Base-by-base conservation (phyloP, 2,888 invertebrate species). In the Macropis europaea region DNA sequence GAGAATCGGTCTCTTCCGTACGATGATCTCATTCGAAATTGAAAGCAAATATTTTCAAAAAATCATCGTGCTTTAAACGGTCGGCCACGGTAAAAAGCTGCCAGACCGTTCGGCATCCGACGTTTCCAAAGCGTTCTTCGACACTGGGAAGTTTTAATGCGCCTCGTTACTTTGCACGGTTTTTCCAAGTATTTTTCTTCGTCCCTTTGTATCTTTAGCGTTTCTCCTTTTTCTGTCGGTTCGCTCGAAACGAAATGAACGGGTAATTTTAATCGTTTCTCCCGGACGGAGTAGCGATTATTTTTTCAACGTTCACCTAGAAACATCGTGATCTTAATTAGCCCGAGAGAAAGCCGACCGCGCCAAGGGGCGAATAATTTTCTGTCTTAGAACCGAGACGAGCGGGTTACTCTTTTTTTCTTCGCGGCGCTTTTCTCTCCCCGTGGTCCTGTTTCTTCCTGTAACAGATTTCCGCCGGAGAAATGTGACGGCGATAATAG, bases 11-110 rank as follows among this genome's bases (percentile, higher is more conserved):
- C 7, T 24, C 19, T 19, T 19, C n/a, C 24, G 11, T 28, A 3
- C 9, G 48, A 47, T 24, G 52, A 24, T 26, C 26, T 43, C n/a
- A n/a, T n/a, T 32, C 36, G 52, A 40, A 64, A 73, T 73, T 60
- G 72, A 66, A 60, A 45, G 72, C 36, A 72, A 72, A 59, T 57
- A 72, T 72, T 73, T 69, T 64, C 24, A 19, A 63, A 56, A 59
- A 54, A 60, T 38, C 30, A 36, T 43, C 34, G 4, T 6, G 32
- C 24, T 7, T n/a, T 2, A 36, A 59, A 42, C 38, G 13, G 26
- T 22, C 40, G 40, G 17, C 40, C 34, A 32, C 17, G 15, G 0
- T 45, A 30, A 30, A 36, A 26, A 7, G 13, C 38, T 50, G 19
- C 19, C 7, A 17, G 17, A 28, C 19, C 11, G 36, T 24, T 30